Conservation (phyloP, 2,888 invertebrate genomes). For the Lamellibrachia columna region DNA sequence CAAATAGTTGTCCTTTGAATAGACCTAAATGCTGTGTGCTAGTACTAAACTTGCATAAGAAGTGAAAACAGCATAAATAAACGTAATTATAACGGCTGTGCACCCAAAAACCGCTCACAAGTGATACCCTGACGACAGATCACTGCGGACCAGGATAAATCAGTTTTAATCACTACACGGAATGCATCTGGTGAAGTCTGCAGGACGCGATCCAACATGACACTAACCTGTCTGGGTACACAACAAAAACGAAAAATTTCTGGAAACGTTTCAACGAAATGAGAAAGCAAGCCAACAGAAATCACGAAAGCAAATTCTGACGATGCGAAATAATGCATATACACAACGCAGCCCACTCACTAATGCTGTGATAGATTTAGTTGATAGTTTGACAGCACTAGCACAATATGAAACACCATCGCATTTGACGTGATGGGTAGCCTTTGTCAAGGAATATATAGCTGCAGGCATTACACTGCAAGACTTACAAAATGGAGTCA, state of each 20-base stretch:
- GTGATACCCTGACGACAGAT: neutral
- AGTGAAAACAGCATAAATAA: neutral
- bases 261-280: neutral
- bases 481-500: neutral
- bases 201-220: neutral
- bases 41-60: neutral
- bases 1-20: neutral
- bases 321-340: neutral
- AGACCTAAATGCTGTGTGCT: neutral
- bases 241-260: neutral
- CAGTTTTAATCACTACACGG: neutral
- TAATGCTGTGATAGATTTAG: no score
- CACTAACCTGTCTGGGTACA: neutral
- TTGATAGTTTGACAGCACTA: neutral
- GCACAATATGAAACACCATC: neutral
- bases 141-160: neutral
- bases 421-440: neutral
- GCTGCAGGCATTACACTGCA: neutral
- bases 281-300: conserved; percentile 16
- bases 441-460: neutral
- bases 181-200: neutral
- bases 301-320: neutral
- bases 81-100: neutral
- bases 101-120: neutral
- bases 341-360: neutral